Conservation (phyloP, 2,113 vertebrate species). For the Archocentrus centrarchus region DNA sequence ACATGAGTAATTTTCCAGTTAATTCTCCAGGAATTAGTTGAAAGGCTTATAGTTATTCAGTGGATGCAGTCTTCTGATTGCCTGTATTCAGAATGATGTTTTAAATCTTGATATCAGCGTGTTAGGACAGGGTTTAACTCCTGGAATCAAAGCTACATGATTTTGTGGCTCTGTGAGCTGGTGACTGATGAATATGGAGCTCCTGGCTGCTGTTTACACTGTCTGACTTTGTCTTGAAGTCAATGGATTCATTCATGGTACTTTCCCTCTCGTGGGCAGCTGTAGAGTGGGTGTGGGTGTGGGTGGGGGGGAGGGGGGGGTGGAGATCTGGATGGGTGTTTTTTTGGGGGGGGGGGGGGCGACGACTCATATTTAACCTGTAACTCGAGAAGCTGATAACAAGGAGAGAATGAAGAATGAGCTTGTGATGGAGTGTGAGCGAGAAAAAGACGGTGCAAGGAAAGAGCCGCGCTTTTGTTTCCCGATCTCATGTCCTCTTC, state of each 20-base stretch:
- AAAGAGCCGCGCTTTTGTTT: conserved; percentile 60
- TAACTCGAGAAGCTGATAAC: conserved; percentile 83
- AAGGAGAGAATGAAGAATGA: conserved; percentile 64
- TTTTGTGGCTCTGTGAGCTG: not conserved
- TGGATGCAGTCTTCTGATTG: not conserved
- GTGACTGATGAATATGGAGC: conserved; percentile 31
- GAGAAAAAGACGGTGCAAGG: conserved; percentile 37
- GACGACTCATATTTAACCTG: conserved; percentile 80
- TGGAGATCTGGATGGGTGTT: not conserved
- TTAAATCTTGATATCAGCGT: not conserved
- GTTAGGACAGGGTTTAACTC: not conserved
- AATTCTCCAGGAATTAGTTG: not conserved
- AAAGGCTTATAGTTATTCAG: not conserved
- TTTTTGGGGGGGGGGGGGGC: not conserved
- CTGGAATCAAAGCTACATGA: not conserved
- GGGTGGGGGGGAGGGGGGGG: not conserved
- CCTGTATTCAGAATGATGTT: no score
- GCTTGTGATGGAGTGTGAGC: conserved; percentile 30
- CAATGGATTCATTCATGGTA: conserved; percentile 63
- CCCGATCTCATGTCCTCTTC: conserved; percentile 51
- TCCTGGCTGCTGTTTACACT: conserved; percentile 24
- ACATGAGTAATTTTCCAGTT: not conserved
- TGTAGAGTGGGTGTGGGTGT: conserved; percentile 24
- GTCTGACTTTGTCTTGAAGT: conserved; percentile 45
- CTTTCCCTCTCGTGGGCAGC: conserved; percentile 28